Evolutionary conservation across 2,113 vertebrate species (phyloP).

Genomic region (Xyrauchen texanus): DNA sequence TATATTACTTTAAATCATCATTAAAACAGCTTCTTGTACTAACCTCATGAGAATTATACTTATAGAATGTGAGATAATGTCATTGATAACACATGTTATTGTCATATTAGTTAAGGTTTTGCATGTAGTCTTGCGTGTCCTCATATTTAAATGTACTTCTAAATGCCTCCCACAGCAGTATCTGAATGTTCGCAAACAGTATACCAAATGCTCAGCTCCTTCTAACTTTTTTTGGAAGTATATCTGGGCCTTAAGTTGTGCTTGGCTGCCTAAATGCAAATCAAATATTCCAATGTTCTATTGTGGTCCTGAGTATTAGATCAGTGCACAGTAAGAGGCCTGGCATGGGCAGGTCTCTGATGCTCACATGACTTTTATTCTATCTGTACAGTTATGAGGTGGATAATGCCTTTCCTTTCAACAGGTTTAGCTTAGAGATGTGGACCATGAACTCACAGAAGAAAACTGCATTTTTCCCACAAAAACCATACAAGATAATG

Average conservation of each 20-base stretch:
- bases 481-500: background rate
- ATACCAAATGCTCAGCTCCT: too few species aligned
- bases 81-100: too few species aligned
- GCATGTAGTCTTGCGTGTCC: too few species aligned
- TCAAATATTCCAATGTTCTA: constrained; percentile 71
- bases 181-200: too few species aligned
- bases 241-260: constrained; percentile 56
- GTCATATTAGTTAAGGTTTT: too few species aligned
- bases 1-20: too few species aligned
- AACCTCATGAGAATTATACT: too few species aligned
- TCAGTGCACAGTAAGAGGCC: constrained; percentile 68
- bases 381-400: constrained; percentile 58
- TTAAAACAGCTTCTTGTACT: too few species aligned
- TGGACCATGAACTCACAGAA: constrained; percentile 48
- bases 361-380: constrained; percentile 51
- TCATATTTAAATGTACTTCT: too few species aligned
- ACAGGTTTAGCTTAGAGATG: constrained; percentile 64
- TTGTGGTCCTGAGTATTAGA: constrained; percentile 65
- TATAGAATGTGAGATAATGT: too few species aligned
- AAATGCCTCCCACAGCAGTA: too few species aligned
- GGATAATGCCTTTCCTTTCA: constrained; percentile 66
- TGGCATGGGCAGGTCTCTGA: constrained; percentile 49
- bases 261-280: constrained; percentile 66
- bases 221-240: too few species aligned
- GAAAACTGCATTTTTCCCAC: background rate